phyloP scores from a whole-genome alignment of 1,140 invertebrate species.

The Nasonia giraulti region DNA sequence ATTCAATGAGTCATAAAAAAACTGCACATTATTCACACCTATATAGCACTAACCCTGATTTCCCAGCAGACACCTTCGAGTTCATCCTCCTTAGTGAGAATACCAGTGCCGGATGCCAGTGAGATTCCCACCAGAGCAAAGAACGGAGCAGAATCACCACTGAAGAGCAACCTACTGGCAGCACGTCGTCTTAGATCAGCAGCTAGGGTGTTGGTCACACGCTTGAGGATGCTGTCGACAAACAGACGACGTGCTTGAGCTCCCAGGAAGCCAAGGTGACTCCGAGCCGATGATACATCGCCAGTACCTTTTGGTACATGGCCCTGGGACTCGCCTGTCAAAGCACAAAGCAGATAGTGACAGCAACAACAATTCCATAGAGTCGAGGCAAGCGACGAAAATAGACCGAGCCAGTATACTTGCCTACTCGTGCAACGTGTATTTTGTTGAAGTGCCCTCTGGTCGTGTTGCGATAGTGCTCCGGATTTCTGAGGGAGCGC shows the following conservation, averaged over 20 bases:
- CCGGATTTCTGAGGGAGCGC: constrained; percentile 71
- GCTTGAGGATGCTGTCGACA: constrained; percentile 81
- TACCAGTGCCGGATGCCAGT: constrained; percentile 82
- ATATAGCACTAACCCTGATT: constrained; percentile 78
- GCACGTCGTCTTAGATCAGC: constrained; percentile 78
- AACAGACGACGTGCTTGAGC: constrained; percentile 79
- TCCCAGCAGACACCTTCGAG: constrained; percentile 86
- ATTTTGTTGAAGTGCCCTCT: constrained; percentile 65
- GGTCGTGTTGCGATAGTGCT: constrained; percentile 60
- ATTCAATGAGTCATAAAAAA: not conserved
- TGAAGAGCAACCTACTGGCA: constrained; percentile 79
- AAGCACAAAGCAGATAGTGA: constrained; percentile 13
- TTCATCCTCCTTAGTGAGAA: constrained; percentile 87
- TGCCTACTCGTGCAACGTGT: constrained; percentile 76
- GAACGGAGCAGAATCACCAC: constrained; percentile 83
- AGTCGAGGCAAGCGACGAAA: constrained; percentile 8
- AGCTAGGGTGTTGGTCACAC: constrained; percentile 80
- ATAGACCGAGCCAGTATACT: constrained; percentile 56
- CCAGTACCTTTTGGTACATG: constrained; percentile 63
- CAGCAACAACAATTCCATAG: not conserved
- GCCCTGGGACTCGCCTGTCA: constrained; percentile 68
- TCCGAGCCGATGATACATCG: constrained; percentile 57
- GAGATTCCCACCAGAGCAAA: constrained; percentile 85
- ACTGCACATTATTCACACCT: constrained; percentile 13
- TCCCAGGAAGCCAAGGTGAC: constrained; percentile 75